Evolutionary conservation across 2,888 invertebrate genomes (phyloP), one percentile per base, ranked within the genome.

Genomic region (Drosophila demipolita): DNA sequence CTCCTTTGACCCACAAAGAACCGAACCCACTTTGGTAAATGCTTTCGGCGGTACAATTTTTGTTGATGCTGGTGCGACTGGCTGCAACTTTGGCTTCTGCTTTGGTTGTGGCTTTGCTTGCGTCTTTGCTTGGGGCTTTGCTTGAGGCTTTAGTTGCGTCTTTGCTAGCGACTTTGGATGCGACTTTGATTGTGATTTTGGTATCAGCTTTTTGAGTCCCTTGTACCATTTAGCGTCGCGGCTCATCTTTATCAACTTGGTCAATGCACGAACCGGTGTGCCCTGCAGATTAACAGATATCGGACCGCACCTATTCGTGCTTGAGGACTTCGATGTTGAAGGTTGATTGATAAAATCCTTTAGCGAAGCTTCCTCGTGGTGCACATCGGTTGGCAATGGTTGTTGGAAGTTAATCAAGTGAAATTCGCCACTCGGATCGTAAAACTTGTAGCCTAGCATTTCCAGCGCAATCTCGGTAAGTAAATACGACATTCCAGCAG

Each of bases 361-460:
- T n/a, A 86, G 53, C 0, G 74, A 67, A 0, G n/a, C 4, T 38
- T 55, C 55, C 4, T 55, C n/a, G 2, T 12, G 38, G 8, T 55
- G 55, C 2, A 38, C 26, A 38, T 55, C 69, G 7, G 62, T 26
- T 42, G 75, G 20, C 48, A 66, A 58, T 8, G 78, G 20, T 55
- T 76, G 77, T 67, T 91, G 91, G 59, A 92, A 92, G 71, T 91
- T 91, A 5, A 91, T 92, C 15, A 83, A 75, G 32, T 91, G 90
- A 52, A 81, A 87, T 1, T 75, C 71, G 1, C 92, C 92, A 70
- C 91, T 84, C 9, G 91, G 89, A 36, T 92, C 92, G 66, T 92
- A 92, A 52, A 91, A 92, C 66, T 91, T 92, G 54, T 91, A 92
- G n/a, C 92, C 92, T 49, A 92, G 61, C 92, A 92, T 92, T 84